phyloP scores from a whole-genome alignment of 2,113 vertebrate genomes.

The zebrafish (Danio rerio) region DNA sequence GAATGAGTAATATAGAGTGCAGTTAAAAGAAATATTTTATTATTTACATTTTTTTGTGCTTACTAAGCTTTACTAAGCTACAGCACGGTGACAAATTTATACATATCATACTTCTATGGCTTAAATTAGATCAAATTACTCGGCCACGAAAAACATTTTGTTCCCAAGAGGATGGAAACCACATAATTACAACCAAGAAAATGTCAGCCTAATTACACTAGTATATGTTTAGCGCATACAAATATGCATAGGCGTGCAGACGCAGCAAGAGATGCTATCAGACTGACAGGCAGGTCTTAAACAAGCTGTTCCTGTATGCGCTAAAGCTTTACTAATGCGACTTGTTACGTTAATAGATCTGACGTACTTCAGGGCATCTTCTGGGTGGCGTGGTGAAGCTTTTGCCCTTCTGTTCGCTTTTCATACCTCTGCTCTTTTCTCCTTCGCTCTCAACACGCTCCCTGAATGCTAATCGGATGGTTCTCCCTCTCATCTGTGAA shows the following conservation, averaged over 20 bases:
- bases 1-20: too few relatives aligned
- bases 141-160: slow-evolving; percentile 68
- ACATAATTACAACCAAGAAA: slow-evolving; percentile 1
- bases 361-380: slow-evolving; percentile 32
- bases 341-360: slow-evolving; percentile 16
- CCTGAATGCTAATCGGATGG: slow-evolving; percentile 54
- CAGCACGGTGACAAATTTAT: slow-evolving; percentile 69
- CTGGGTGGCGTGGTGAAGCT: neutral
- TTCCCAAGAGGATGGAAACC: slow-evolving; percentile 59
- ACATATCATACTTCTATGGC: slow-evolving; percentile 65
- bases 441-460: slow-evolving; percentile 20
- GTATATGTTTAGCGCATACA: neutral
- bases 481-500: slow-evolving; percentile 56
- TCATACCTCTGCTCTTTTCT: slow-evolving; percentile 33
- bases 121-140: slow-evolving; percentile 72
- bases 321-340: slow-evolving; percentile 10
- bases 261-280: neutral
- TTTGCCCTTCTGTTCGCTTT: neutral
- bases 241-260: neutral
- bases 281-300: neutral
- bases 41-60: slow-evolving; percentile 39
- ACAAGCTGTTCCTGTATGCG: neutral
- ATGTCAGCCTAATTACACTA: slow-evolving; percentile 5
- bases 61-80: slow-evolving; percentile 52
- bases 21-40: too few relatives aligned